Base-by-base conservation (phyloP, 2,888 invertebrate species). In the Cephonodes hylas region DNA sequence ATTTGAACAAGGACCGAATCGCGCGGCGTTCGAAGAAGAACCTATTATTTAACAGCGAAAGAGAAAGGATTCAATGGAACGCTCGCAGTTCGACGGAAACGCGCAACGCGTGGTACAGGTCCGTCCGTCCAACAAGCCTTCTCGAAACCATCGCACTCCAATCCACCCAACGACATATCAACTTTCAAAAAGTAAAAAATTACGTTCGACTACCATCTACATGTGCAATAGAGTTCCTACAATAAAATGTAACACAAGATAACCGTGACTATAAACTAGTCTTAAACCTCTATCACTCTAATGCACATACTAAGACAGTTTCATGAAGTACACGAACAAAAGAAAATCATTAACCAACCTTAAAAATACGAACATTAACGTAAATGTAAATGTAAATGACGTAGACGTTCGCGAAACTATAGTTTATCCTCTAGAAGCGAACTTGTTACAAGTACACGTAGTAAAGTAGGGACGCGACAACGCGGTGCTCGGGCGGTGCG, bases 201-300 rank as follows among this genome's bases (percentile, higher is more conserved):
- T 85, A 89, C 71, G 74, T 83, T 79, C 75, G 80, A 81, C 83
- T 89, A 89, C 79, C 76, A 82, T 78, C 88, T 90, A 90, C 80
- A 81, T 80, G 90, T 88, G 89, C 90, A 84, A 85, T 81, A 91
- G 89, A 89, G 80, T 89, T 87, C 90, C 85, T 86, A 88, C 84
- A 83, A 83, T 85, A 78, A 82, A 82, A 79, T 81, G 69, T 79
- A 91, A 91, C 90, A 87, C 80, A 89, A 86, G 85, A 83, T 79
- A 79, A 84, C 80, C 77, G 72, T 80, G 88, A 85, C 85, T 86
- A 85, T 83, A 89, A 83, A 81, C 90, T 91, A 90, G 84, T 85
- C 86, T 88, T 89, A 89, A 79, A 80, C 81, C 80, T 81, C 86
- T 91, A 90, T 85, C 83, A 82, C 80, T 80, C 81, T 81, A 88